Evolutionary conservation across 2,888 invertebrate genomes (phyloP), one percentile per base, ranked within the genome.

Genomic region (Ichneumon xanthorius): DNA sequence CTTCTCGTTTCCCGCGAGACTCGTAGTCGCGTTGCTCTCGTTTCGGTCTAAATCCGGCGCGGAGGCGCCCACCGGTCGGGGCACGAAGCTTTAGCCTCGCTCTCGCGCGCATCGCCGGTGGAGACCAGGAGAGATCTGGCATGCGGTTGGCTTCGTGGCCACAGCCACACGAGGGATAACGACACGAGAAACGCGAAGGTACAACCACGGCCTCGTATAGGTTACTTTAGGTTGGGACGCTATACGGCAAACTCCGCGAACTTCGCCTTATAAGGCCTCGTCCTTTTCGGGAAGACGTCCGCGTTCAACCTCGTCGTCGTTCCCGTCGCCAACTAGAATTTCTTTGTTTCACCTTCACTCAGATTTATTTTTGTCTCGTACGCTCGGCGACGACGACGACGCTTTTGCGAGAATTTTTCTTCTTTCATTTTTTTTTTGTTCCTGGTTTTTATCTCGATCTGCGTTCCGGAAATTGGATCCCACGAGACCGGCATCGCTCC

Each of bases 241-340:
- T 82, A 85, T 83, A 85, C 86, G 82, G 87, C 87, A 80, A 87
- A 87, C 85, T 79, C 82, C 88, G 87, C 87, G 88, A 89, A 87
- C 89, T 90, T 90, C 85, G 88, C 92, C 92, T 91, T 92, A 92
- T 92, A 92, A 91, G 92, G 92, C 55, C 67, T 83, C 83, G 45
- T 86, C 88, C 88, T 89, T 88, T 88, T 90, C 88, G 88, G 89
- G 87, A 89, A 79, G 89, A 88, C 88, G 73, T 67, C 40, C 40
- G 89, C 83, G 67, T 65, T 53, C 61, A 45, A 11, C 30, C 65
- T 58, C 80, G 37, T 50, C 71, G 76, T 86, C 80, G 26, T 75
- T 84, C 73, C 80, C 88, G 88, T 89, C 89, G 58, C 71, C 70
- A 48, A 70, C 70, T 75, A 33, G 22, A 72, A 72, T 45, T 83